phyloP scores from a whole-genome alignment of 2,888 invertebrate species.

The Perizoma flavofasciatum region DNA sequence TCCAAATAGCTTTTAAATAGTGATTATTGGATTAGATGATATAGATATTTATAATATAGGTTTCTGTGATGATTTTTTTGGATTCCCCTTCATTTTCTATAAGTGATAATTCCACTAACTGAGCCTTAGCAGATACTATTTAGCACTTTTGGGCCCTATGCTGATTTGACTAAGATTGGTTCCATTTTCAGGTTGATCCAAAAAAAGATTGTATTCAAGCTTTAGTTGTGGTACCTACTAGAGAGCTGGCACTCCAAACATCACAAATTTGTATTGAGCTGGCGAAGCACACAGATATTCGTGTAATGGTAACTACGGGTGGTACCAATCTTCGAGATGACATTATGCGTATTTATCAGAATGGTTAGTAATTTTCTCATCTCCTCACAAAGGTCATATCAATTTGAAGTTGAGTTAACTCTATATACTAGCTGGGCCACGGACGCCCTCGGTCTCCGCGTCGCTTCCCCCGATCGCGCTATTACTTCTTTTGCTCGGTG shows the following conservation, averaged over 20 bases:
- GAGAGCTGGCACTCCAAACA: slow-evolving; percentile 99
- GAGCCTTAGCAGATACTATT: slow-evolving; percentile 12
- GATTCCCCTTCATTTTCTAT: slow-evolving; percentile 82
- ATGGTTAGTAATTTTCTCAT: slow-evolving; percentile 85
- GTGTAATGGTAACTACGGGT: slow-evolving; percentile 99
- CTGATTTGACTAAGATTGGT: slow-evolving; percentile 5
- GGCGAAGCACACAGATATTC: slow-evolving; percentile 97
- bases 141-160: not conserved
- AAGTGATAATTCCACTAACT: slow-evolving; percentile 64
- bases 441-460: too few relatives aligned
- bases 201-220: slow-evolving; percentile 98
- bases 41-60: too few relatives aligned
- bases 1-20: too few relatives aligned
- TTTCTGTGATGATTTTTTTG: slow-evolving; percentile 70
- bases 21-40: too few relatives aligned
- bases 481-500: too few relatives aligned
- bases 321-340: slow-evolving; percentile 99
- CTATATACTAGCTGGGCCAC: too few relatives aligned
- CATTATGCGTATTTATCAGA: slow-evolving; percentile 99
- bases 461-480: too few relatives aligned
- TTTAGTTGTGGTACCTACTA: slow-evolving; percentile 98
- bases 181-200: slow-evolving; percentile 86
- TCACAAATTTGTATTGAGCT: slow-evolving; percentile 99
- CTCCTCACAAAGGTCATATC: not conserved
- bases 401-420: not conserved